A percentile compares a stretch with the other conserved stretches of the same genome.
phyloP scores from a whole-genome alignment of 1,140 invertebrate species.

The Conus betulinus region DNA sequence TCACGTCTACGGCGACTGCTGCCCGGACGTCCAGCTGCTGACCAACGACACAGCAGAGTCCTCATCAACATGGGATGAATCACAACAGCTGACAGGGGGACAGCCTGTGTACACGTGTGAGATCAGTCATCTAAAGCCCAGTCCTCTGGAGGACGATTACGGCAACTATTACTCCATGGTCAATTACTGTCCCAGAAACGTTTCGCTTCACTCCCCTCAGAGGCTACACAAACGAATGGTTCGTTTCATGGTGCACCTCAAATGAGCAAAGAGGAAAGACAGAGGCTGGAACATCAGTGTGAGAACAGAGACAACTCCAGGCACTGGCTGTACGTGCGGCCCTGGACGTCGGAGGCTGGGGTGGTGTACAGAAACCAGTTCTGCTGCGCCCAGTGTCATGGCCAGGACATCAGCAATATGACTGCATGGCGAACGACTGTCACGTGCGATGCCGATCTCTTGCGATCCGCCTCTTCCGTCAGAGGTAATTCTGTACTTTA shows the following conservation, averaged over 20 bases:
- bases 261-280: background rate
- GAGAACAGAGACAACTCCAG: background rate
- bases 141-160: background rate
- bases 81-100: background rate
- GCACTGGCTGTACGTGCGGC: background rate
- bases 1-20: constrained; percentile 8
- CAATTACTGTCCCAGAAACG: background rate
- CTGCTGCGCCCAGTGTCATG: constrained; percentile 16
- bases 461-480: background rate
- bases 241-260: background rate
- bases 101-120: background rate
- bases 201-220: background rate
- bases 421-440: background rate
- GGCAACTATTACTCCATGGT: background rate
- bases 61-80: background rate
- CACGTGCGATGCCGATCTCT: background rate
- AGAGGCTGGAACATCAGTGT: background rate
- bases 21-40: constrained; percentile 8
- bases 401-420: background rate
- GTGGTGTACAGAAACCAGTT: constrained; percentile 23
- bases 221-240: background rate
- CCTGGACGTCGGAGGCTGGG: background rate
- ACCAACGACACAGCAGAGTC: background rate
- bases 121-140: background rate
- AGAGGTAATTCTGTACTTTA: background rate